phyloP scores from a whole-genome alignment of 2,113 vertebrate species.

The Gymnorhina tibicen region DNA sequence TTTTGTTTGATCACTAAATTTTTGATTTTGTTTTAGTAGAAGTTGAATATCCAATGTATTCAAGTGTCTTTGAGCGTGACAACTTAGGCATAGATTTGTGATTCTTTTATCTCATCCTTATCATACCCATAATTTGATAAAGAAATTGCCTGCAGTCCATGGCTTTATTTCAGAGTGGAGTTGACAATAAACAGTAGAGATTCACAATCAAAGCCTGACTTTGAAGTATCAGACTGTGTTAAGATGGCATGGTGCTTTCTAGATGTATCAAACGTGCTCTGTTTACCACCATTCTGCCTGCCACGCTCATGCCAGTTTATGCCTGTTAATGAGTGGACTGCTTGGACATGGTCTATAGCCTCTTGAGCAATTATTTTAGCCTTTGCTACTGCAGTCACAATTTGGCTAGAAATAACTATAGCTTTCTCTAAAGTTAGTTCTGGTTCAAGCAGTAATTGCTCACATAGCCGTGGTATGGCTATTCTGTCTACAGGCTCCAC shows the following conservation, averaged over 20 bases:
- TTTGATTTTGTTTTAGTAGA: neutral
- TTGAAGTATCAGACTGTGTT: neutral
- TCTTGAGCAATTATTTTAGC: slow-evolving; percentile 44
- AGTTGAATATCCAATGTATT: neutral
- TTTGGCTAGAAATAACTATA: slow-evolving; percentile 37
- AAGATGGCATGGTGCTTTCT: neutral
- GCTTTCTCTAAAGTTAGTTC: slow-evolving; percentile 42
- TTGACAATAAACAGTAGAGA: neutral
- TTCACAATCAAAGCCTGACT: neutral
- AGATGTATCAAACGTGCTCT: neutral
- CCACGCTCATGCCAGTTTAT: neutral
- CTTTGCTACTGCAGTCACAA: neutral
- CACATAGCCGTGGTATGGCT: neutral
- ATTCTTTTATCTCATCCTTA: neutral
- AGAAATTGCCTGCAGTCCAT: neutral
- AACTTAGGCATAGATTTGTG: neutral
- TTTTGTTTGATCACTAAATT: neutral
- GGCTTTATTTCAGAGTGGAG: neutral
- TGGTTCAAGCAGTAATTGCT: slow-evolving; percentile 51
- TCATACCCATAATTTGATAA: neutral
- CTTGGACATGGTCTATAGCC: slow-evolving; percentile 33
- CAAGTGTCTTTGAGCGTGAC: neutral
- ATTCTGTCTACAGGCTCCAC: neutral
- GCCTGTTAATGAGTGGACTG: neutral
- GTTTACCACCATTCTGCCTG: neutral